Evolutionary conservation across 2,888 invertebrate species (phyloP), one percentile per base, ranked within the genome.

Genomic region (Diachrysia chrysitis): DNA sequence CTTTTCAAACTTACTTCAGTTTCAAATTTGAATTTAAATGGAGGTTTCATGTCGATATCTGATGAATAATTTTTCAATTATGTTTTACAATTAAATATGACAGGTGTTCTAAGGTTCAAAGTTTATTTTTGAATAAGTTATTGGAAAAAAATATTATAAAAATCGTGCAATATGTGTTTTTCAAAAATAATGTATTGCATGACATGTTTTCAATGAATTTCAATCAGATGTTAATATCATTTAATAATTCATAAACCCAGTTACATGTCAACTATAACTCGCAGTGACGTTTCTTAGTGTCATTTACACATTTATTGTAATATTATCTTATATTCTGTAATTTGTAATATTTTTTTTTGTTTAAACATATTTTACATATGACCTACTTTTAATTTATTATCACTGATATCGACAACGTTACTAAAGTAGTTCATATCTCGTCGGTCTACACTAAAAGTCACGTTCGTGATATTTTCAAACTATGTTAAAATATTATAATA

Each of bases 1-100:
- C 87, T 87, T 85, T 83, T 89, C 88, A 89, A 89, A 85, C 85
- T 87, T 61, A 48, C 63, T 53, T 70, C 58, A 67, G 69, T 66
- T 53, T 73, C 63, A 66, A 73, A 78, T 76, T 58, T 68, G 53
- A 74, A 76, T 63, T 65, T 74, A 65, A 71, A 63, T 67, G 66
- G 74, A 69, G 71, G 62, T 56, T 64, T 71, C 69, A 57, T 71
- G 64, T 77, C 51, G 61, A 58, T 58, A 53, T 69, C 66, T 73
- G 64, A 62, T 65, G 4, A 35, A 69, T 51, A 63, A 37, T 16
- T 64, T 63, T 42, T 42, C 42, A 42, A 42, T 42, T n/a, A 42
- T 0, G n/a, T n/a, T 16, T 6, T 42, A 42, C 3, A n/a, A 7
- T 42, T 4, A 16, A 37, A 14, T 37, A 16, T 14, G n/a, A n/a